Evolutionary conservation across 2,797 vertebrate genomes (phyloP), one percentile per base, ranked within the genome.

Genomic region (Sebastes iracundus): DNA sequence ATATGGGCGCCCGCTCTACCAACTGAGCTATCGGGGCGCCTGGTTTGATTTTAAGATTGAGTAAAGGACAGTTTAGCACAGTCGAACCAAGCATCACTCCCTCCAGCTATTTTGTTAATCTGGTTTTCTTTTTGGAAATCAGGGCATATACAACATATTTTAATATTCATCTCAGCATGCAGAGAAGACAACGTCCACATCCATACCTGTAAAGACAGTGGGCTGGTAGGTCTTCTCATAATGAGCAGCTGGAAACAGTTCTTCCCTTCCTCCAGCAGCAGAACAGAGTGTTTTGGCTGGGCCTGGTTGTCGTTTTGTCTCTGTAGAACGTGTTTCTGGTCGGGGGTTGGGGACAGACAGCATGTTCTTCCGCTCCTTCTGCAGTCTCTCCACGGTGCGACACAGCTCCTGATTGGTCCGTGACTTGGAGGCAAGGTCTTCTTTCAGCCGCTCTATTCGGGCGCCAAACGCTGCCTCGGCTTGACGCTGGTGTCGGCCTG

Each of bases 361-460:
- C 95, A 97, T 94, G 77, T 63, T 63, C 84, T 94, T 96, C 61
- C 96, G 96, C 85, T 99, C 97, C 87, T 90, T 97, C 81, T 99
- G 97, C 87, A 99, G 96, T 4, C 95, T 95, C 68, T 98, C 97
- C 56, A 99, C 95, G 0, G 97, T 98, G 90, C 95, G 96, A 11
- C 92, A 96, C 83, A 98, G 96, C 69, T 98, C 96, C 85, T 97
- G 97, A 79, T 97, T 94, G 80, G 95, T 96, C 82, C 89, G 96
- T 0, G 91, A 96, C 91, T 98, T 99, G 11, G 92, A 74, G 4
- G 93, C 75, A 16, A 98, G 92, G 67, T 99, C 97, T 72, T 97
- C 95, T 67, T 96, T 97, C 33, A 99, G 92, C 58, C 95, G 95
- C 28, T 96, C 93, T 13, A 98, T 80, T 38, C 91, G 96, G 28